Evolutionary conservation across 2,888 invertebrate species (phyloP).

Genomic region (Lysandra bellargus): DNA sequence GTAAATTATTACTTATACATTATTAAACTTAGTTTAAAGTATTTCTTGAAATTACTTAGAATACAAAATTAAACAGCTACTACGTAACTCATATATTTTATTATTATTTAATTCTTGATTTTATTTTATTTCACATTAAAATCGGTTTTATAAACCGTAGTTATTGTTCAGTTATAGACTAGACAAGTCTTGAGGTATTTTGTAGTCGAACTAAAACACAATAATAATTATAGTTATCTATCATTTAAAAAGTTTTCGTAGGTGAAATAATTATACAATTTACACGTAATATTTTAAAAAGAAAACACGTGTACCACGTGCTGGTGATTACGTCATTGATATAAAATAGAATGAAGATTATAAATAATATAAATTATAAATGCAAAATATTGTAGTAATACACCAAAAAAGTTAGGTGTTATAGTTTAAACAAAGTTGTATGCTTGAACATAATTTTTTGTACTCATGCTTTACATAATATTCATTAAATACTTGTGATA

Average conservation of each 20-base stretch:
- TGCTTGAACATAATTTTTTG: neutral
- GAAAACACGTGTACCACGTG: no score
- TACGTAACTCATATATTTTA: neutral
- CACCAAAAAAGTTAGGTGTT: neutral
- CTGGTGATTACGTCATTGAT: no score
- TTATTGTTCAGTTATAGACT: neutral
- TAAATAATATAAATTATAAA: neutral
- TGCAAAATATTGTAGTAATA: neutral
- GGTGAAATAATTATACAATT: no score
- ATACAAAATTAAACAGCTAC: neutral
- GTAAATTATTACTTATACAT: neutral
- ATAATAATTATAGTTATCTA: neutral
- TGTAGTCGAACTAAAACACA: neutral
- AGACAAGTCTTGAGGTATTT: slow-evolving; percentile 1
- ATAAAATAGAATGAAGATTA: no score
- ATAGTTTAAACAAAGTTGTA: neutral
- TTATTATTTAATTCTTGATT: neutral
- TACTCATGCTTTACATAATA: neutral
- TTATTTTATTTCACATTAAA: neutral
- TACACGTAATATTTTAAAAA: no score
- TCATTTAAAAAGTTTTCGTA: no score
- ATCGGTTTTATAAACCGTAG: neutral
- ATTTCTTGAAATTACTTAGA: neutral
- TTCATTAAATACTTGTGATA: no score
- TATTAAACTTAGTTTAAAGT: neutral